phyloP scores from a whole-genome alignment of 2,888 invertebrate species.

The Drosophila austrosaltans region DNA sequence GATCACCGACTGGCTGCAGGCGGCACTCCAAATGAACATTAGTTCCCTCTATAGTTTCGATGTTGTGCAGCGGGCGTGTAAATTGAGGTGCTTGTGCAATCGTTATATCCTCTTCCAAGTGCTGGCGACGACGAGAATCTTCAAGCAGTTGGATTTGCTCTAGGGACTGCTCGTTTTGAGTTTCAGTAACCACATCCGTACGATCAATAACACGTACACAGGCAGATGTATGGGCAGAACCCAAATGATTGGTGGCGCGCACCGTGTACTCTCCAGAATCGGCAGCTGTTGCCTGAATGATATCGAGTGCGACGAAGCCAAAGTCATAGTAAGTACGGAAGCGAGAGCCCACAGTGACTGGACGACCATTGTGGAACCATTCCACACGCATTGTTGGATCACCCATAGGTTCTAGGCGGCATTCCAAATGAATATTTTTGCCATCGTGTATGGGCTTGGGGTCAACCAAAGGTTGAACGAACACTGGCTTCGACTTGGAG shows the following conservation, averaged over 20 bases:
- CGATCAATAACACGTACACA: conserved; percentile 93
- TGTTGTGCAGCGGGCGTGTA: conserved; percentile 93
- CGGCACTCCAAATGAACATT: conserved; percentile 96
- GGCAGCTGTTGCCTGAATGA: conserved; percentile 95
- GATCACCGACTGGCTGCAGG: conserved; percentile 94
- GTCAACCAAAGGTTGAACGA: conserved; percentile 94
- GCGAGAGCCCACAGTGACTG: conserved; percentile 94
- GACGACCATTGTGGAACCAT: conserved; percentile 97
- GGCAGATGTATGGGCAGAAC: conserved; percentile 95
- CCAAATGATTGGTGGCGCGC: conserved; percentile 95
- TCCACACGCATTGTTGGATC: conserved; percentile 98
- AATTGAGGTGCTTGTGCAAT: conserved; percentile 94
- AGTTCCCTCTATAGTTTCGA: conserved; percentile 94
- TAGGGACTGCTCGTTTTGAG: conserved; percentile 95
- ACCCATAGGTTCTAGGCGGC: conserved; percentile 96
- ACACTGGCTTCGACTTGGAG: conserved; percentile 97
- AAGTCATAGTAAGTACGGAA: conserved; percentile 98
- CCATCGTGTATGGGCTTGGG: conserved; percentile 94
- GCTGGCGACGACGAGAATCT: conserved; percentile 89
- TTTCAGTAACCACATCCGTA: conserved; percentile 93
- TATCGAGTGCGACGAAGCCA: conserved; percentile 98
- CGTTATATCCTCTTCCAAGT: conserved; percentile 91
- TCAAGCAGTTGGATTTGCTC: conserved; percentile 96
- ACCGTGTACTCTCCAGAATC: conserved; percentile 98
- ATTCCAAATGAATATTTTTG: conserved; percentile 95